Evolutionary conservation across 2,888 invertebrate genomes (phyloP), one percentile per base, ranked within the genome.

Genomic region (Dichetophora obliterata): DNA sequence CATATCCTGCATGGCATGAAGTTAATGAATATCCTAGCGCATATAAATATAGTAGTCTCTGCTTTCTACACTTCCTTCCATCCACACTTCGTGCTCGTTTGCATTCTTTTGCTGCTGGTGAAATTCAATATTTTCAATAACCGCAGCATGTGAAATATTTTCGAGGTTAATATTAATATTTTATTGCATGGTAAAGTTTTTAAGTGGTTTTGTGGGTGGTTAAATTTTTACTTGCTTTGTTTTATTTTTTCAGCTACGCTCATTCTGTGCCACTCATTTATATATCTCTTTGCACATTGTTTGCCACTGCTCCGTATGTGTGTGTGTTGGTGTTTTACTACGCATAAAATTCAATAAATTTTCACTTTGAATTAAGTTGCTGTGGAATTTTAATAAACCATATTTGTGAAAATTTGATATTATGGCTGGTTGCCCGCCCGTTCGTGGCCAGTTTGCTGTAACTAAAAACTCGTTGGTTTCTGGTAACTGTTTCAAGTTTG

Each of bases 81-180:
- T 37, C 37, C 19, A 5, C 63, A 37, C 65, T 65, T 16, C 65
- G 19, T 43, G 31, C 19, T 65, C 31, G 34, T 34, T 65, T 34
- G 27, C 65, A 27, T 65, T 65, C 37, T 61, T 61, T 27, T 27
- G 61, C 24, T 61, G 54, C n/a, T 54, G 54, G 9, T 54, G 54
- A 54, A 22, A 27, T 27, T 34, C 19, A 31, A 65, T 66, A 34
- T 69, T 69, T 22, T 52, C 69, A 69, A 50, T 57, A 71, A 59
- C 71, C 71, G 14, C 71, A 71, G 71, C 71, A 59, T 71, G 59
- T 71, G 59, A 71, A 71, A 71, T 57, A 71, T 71, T 71, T 71
- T 37, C 59, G 71, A 22, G 59, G 71, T 59, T 59, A 37, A 34
- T 71, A 71, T 71, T 57, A 71, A 71, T 71, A 59, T 66, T 66